Base-by-base conservation (phyloP, 2,113 vertebrate species). In the Zeus faber region DNA sequence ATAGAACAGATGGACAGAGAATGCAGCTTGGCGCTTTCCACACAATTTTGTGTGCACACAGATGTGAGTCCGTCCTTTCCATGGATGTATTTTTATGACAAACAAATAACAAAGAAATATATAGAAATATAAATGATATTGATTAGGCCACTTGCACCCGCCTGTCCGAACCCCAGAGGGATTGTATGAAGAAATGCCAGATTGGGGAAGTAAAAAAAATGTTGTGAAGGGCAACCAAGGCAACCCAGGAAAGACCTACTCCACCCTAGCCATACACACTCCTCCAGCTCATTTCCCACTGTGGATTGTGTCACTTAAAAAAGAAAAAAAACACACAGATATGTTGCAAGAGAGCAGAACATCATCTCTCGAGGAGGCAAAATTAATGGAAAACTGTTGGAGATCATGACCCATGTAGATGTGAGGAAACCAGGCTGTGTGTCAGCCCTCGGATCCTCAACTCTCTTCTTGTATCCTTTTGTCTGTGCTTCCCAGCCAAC, bases 1-100 rank as follows among this genome's bases (percentile, higher is more conserved):
- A 81, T 26, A 17, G 54, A 62, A 76, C 79, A 88, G 80, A 84
- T 86, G 87, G 81, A 47, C 37, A 7, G 13, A 1, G 49, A 63
- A 67, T 61, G 75, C 80, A 40, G 69, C 61, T 74, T n/a, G n/a
- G n/a, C n/a, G n/a, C n/a, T 78, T 76, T 70, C 49, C 75, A 49
- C 50, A 26, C 50, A 56, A 26, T 64, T 75, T 76, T 67, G 66
- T 70, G 54, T 62, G 46, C 58, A 58, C 67, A 50, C 75, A 75
- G 58, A 80, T 63, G 79, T 27, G 46, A 68, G 58, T 37, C 68
- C 58, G 58, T 71, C 61, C 59, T n/a, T n/a, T n/a, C 20, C 8
- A 16, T 20, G 18, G 41, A 43, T 1, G 40, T 43, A 9, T 10
- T 4, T 37, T 35, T 1, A 35, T 35, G 33, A 31, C 10, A 35